phyloP scores from a whole-genome alignment of 2,113 vertebrate genomes.

The Dunckerocampus dactyliophorus region DNA sequence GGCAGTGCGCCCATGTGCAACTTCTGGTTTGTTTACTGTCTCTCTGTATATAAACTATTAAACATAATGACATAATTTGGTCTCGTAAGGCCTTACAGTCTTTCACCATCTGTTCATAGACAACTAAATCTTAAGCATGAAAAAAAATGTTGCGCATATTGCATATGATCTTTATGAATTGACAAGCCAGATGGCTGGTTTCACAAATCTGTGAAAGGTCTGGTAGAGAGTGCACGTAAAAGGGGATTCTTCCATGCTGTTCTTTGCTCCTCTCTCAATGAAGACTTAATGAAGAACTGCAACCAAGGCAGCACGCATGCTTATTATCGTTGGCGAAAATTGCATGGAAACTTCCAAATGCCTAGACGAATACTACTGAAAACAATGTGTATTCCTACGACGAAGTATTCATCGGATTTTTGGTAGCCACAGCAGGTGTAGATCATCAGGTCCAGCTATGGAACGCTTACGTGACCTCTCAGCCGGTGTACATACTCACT shows the following conservation, averaged over 20 bases:
- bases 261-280: no score
- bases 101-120: neutral
- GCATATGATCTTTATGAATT: neutral
- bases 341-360: neutral
- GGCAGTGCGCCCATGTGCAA: neutral
- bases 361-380: neutral
- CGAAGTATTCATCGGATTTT: neutral
- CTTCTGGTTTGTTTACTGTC: neutral
- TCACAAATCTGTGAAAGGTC: neutral
- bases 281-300: no score
- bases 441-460: conserved; percentile 79
- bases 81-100: neutral
- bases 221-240: neutral
- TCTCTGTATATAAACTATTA: neutral
- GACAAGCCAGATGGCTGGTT: neutral
- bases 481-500: conserved; percentile 70
- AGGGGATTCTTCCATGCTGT: neutral
- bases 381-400: neutral
- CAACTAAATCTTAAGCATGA: neutral
- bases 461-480: conserved; percentile 78
- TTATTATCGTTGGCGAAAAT: no score
- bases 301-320: no score
- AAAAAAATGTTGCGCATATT: neutral
- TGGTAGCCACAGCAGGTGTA: conserved; percentile 79
- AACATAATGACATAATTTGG: neutral